phyloP scores from a whole-genome alignment of 2,113 vertebrate species.

The Anolis sagrei region DNA sequence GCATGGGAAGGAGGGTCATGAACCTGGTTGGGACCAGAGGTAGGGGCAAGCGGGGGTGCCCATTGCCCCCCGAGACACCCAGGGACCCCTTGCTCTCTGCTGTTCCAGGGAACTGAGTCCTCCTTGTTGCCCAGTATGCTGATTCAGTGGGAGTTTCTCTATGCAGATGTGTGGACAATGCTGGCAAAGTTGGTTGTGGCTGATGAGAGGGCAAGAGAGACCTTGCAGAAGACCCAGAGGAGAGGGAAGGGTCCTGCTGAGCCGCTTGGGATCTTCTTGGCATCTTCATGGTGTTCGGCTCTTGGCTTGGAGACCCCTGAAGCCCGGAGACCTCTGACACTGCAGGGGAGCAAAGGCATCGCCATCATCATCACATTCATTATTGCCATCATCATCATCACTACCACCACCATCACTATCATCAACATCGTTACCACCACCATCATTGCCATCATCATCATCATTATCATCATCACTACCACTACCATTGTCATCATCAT shows the following conservation, averaged over 20 bases:
- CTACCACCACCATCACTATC: too few relatives aligned
- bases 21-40: neutral
- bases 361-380: too few relatives aligned
- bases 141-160: too few relatives aligned
- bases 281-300: fast-evolving
- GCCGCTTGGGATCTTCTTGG: neutral
- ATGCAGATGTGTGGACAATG: too few relatives aligned
- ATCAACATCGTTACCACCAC: too few relatives aligned
- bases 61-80: fast-evolving
- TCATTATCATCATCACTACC: too few relatives aligned
- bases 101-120: neutral
- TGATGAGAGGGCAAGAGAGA: neutral
- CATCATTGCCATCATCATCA: too few relatives aligned
- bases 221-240: neutral
- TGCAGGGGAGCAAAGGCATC: neutral
- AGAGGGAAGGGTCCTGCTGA: neutral
- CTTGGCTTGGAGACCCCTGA: fast-evolving
- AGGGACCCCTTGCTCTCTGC: fast-evolving
- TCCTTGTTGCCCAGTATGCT: too few relatives aligned
- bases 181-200: too few relatives aligned
- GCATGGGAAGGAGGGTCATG: fast-evolving
- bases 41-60: fast-evolving
- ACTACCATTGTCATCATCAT: too few relatives aligned
- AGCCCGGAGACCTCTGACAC: neutral
- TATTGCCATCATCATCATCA: too few relatives aligned